These are phyloP conservation scores for Steinernema feltiae DNA, from an alignment of 1,140 invertebrate genomes.

Conservation along the genomic window DNA sequence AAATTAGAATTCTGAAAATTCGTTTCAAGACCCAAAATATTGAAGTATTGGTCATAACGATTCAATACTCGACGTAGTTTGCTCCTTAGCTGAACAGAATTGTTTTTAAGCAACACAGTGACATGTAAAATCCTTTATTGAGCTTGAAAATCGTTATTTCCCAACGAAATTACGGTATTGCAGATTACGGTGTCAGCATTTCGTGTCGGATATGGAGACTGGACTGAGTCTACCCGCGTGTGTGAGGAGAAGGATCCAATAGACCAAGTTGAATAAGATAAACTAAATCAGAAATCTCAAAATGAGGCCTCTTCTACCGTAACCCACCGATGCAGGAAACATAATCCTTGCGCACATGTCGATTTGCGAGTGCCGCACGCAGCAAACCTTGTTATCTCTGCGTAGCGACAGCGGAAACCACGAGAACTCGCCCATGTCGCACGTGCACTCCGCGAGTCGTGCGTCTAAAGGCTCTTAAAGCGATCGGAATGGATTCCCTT, in stretches of 20 bases:
- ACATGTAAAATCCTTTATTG: slow-evolving; percentile 3
- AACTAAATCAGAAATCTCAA: slow-evolving; percentile 30
- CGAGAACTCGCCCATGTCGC: slow-evolving; percentile 16
- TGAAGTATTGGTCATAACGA: neutral
- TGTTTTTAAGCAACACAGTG: no score
- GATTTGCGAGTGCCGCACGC: slow-evolving; percentile 34
- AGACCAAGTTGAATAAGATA: slow-evolving; percentile 32
- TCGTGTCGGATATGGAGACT: neutral
- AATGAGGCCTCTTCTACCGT: neutral
- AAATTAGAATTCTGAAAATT: neutral
- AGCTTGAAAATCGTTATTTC: neutral
- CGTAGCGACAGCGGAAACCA: slow-evolving; percentile 31
- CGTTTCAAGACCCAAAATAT: neutral
- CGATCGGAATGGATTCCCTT: neutral
- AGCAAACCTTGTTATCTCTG: slow-evolving; percentile 23
- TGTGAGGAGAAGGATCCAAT: slow-evolving; percentile 34
- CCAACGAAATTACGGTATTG: no score
- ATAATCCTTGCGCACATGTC: slow-evolving; percentile 33
- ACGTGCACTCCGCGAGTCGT: slow-evolving; percentile 37
- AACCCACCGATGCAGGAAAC: slow-evolving; percentile 31
- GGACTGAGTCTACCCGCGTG: slow-evolving; percentile 21
- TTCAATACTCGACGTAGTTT: no score
- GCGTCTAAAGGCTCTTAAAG: slow-evolving; percentile 30
- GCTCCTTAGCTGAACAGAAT: no score
- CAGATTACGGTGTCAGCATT: neutral